Base-by-base conservation (phyloP, 2,888 invertebrate genomes). In the Noctua pronuba region DNA sequence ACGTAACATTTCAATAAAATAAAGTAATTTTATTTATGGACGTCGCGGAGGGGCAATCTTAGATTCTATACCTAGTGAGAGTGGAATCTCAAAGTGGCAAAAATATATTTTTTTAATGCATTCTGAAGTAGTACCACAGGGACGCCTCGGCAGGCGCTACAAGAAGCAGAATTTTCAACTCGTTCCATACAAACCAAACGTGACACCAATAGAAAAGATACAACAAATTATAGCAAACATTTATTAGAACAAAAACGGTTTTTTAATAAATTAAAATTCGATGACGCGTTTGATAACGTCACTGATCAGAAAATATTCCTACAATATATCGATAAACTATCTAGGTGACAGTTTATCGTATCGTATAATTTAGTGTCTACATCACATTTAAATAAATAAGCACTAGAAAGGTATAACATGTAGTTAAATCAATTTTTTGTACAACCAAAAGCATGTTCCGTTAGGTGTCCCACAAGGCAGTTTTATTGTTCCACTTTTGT, bases 1-100 rank as follows among this genome's bases (percentile, higher is more conserved):
- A 49, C 7, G 38, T 38, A 38, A 38, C 7, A 38, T 16, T 77
- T 66, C 18, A 66, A 66, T 76, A 38, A 67, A 77, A 77, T 16
- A 24, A 13, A 66, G 13, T 2, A 2, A 44, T 44, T 44, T 49
- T 38, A 7, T 38, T 38, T 70, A 24, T 28, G 11, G 35, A 7
- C 44, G 60, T 60, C 1, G 60, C 8, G 31, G 31, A 16, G 28
- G 28, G 28, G 58, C 18, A 60, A 60, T 60, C 31, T 60, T 60
- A 31, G 3, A 3, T n/a, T n/a, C n/a, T n/a, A n/a, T n/a, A 13
- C 13, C n/a, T 55, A n/a, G n/a, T 38, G 1, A 38, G 38, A 38
- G 38, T 24, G 10, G 4, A 24, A 52, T 3, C 52, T 10, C 49
- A 24, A 49, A 49, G 24, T 3, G 49, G 24, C 38, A 8, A 8